Evolutionary conservation across 2,888 invertebrate genomes (phyloP).

Genomic region (Amphipoea oculea): DNA sequence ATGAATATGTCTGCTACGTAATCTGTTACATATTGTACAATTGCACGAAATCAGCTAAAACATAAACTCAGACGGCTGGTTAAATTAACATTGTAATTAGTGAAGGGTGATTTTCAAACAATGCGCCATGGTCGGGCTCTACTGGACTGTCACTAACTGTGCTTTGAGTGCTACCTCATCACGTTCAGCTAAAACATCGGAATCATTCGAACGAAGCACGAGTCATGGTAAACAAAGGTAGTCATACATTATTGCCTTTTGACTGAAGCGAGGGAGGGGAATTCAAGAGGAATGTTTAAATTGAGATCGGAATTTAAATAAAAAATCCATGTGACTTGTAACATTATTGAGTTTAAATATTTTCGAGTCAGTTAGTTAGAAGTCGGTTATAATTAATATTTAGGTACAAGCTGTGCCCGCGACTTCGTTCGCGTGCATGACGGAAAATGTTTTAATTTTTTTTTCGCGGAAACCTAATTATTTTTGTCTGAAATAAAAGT

Average conservation of each 20-base stretch:
- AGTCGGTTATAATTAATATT: not conserved
- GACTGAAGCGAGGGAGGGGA: not conserved
- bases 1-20: not conserved
- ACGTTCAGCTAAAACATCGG: slow-evolving; percentile 13
- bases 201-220: slow-evolving; percentile 28
- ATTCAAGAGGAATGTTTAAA: not conserved
- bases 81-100: slow-evolving; percentile 44
- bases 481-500: too few relatives aligned
- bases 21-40: slow-evolving; percentile 13
- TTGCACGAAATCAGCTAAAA: slow-evolving; percentile 2
- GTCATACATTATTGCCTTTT: slow-evolving; percentile 17
- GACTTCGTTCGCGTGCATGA: too few relatives aligned
- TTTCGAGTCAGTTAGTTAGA: not conserved
- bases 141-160: slow-evolving; percentile 34
- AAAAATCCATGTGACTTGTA: not conserved
- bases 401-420: not conserved
- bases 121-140: slow-evolving; percentile 4
- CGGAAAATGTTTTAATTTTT: too few relatives aligned
- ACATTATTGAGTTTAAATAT: not conserved
- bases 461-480: too few relatives aligned
- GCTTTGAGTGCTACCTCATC: slow-evolving; percentile 41
- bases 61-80: slow-evolving; percentile 1
- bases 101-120: slow-evolving; percentile 21
- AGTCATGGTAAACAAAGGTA: slow-evolving; percentile 32
- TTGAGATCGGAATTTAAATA: not conserved